A percentile compares a stretch with the other conserved stretches of the same genome.
Evolutionary conservation across 1,140 invertebrate genomes (phyloP).

Genomic region (Prorops nasuta): DNA sequence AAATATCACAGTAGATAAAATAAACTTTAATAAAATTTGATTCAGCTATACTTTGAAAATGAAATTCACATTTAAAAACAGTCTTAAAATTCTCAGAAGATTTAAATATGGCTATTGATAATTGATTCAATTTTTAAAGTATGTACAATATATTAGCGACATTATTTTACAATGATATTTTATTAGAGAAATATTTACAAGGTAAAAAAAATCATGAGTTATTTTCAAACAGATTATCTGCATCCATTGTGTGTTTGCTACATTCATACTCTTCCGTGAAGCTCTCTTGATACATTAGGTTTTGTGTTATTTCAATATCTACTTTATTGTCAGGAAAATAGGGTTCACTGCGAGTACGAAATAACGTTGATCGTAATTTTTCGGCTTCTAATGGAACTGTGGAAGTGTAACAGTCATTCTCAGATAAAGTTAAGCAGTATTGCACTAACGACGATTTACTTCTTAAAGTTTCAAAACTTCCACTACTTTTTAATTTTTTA

Average conservation of each 20-base stretch:
- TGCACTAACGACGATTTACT: conserved; percentile 18
- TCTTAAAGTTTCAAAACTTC: conserved; percentile 1
- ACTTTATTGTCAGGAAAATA: conserved; percentile 40
- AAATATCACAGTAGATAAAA: not conserved
- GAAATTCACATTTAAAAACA: not conserved
- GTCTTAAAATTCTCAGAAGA: too few relatives aligned
- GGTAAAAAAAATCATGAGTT: conserved; percentile 2
- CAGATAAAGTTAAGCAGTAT: conserved; percentile 28
- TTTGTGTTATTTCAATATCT: conserved; percentile 46
- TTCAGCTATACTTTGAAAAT: not conserved
- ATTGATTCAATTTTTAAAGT: conserved; percentile 2
- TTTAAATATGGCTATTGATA: too few relatives aligned
- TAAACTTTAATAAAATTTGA: not conserved
- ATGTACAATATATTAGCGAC: conserved; percentile 5
- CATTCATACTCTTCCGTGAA: conserved; percentile 36
- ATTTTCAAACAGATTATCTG: conserved; percentile 13
- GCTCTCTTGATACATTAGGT: conserved; percentile 44
- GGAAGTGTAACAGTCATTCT: conserved; percentile 24
- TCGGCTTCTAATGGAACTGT: conserved; percentile 12
- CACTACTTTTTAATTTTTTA: conserved; percentile 5
- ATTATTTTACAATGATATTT: conserved; percentile 1
- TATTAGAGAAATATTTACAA: not conserved
- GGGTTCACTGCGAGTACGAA: conserved; percentile 47
- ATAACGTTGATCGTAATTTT: conserved; percentile 29
- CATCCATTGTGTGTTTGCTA: conserved; percentile 31